Evolutionary conservation across 1,140 invertebrate genomes (phyloP), one percentile per base, ranked within the genome.

Genomic region (Tetramorium simillimum): DNA sequence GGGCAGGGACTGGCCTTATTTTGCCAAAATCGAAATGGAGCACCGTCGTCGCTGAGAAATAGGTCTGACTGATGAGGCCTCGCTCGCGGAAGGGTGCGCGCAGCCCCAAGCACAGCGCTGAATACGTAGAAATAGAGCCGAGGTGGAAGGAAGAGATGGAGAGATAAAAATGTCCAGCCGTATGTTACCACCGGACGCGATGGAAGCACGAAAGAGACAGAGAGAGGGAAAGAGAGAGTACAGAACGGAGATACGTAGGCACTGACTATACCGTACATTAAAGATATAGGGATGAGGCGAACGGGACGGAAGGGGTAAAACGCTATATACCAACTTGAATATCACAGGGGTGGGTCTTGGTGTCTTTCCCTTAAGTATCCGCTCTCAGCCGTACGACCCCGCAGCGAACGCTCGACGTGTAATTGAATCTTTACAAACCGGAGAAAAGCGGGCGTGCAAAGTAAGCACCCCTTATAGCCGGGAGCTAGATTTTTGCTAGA

Each of bases 351-450:
- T 40, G 18, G 78, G 16, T 43, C 6, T 49, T 53, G 9, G 28
- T 21, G 21, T 49, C 16, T 12, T 49, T 12, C 21, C 10, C 16
- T 46, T 5, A 21, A 85, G 28, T 70, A 24, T 10, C 37, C 53
- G 40, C 56, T 46, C 72, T 84, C 46, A 58, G 51, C 53, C 49
- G 24, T 12, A 33, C 65, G 51, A 69, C 33, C 5, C 53, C 60
- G 6, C 33, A 77, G 51, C 16, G 21, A 75, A 87, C 70, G 9
- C 73, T 73, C 24, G 43, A 53, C 18, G 43, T 67, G n/a, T 84
- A 84, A 89, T 90, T 89, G 72, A 87, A 86, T 90, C 43, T 60
- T 84, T 67, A 28, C 21, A 43, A 70, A 28, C 3, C 12, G 14
- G 12, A 33, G n/a, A 16, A 63, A 63, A 21, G 21, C 18, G 4